phyloP scores from a whole-genome alignment of 2,113 vertebrate genomes.

The Alectura lathami region DNA sequence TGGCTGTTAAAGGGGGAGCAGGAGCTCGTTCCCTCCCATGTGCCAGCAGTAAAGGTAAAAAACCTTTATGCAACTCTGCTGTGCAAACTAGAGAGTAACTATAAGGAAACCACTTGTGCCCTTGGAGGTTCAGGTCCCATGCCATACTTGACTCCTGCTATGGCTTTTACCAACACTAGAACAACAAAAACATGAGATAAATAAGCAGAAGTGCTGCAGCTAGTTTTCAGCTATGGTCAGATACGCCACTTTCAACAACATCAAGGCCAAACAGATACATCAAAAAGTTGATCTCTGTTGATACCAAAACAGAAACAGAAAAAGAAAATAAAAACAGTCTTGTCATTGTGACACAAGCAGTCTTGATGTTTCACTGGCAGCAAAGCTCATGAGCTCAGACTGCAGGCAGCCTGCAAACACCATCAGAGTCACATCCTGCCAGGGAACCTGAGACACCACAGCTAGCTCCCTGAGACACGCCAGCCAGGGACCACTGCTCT shows the following conservation, averaged over 20 bases:
- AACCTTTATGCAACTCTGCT: neutral
- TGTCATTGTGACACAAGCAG: neutral
- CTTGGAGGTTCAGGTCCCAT: accelerated
- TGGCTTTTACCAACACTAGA: neutral
- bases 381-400: neutral
- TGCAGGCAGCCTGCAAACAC: neutral
- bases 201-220: neutral
- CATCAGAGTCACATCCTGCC: neutral
- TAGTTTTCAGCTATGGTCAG: neutral
- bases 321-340: neutral
- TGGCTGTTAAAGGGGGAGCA: neutral
- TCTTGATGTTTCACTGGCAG: neutral
- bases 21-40: neutral
- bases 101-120: neutral
- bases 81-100: neutral
- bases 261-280: neutral
- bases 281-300: neutral
- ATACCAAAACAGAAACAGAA: neutral
- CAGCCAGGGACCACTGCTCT: neutral
- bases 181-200: accelerated
- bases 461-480: accelerated
- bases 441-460: neutral
- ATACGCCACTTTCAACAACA: neutral
- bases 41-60: slow-evolving; percentile 1
- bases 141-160: accelerated